phyloP scores from a whole-genome alignment of 2,113 vertebrate species.

The Ameiurus melas region DNA sequence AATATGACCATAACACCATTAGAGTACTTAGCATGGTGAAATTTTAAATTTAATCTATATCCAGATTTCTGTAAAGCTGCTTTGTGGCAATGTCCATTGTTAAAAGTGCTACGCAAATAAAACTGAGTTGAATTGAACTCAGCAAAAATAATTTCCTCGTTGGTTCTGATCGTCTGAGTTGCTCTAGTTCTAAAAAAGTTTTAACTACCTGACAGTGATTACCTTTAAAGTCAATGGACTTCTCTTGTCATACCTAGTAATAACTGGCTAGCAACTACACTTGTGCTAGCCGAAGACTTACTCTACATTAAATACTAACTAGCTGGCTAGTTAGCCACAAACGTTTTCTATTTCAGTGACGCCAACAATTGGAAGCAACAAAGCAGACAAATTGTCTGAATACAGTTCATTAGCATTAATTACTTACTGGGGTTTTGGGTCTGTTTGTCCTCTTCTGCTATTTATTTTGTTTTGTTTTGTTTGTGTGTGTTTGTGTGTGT shows the following conservation, averaged over 20 bases:
- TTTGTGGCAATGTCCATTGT: background rate
- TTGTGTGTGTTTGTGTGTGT: too few relatives aligned
- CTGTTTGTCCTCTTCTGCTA: background rate
- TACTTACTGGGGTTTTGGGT: background rate
- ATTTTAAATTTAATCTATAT: background rate
- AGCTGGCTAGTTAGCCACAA: background rate
- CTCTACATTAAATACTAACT: background rate
- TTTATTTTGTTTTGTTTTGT: background rate
- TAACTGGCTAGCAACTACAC: background rate
- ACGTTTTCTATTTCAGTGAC: background rate
- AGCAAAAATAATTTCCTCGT: background rate
- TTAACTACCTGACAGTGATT: background rate
- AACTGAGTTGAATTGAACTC: background rate
- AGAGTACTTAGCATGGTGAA: background rate
- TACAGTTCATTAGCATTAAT: background rate
- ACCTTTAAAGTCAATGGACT: background rate
- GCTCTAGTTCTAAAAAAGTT: background rate
- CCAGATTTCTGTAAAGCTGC: background rate
- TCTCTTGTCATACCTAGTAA: background rate
- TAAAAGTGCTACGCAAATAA: background rate
- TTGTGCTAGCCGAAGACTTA: background rate
- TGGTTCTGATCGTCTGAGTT: background rate
- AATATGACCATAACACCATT: background rate
- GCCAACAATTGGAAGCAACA: background rate
- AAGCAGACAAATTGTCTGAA: background rate